A percentile compares a stretch with the other conserved stretches of the same genome.
phyloP scores from a whole-genome alignment of 2,888 invertebrate genomes.

The Polydrusus cervinus region DNA sequence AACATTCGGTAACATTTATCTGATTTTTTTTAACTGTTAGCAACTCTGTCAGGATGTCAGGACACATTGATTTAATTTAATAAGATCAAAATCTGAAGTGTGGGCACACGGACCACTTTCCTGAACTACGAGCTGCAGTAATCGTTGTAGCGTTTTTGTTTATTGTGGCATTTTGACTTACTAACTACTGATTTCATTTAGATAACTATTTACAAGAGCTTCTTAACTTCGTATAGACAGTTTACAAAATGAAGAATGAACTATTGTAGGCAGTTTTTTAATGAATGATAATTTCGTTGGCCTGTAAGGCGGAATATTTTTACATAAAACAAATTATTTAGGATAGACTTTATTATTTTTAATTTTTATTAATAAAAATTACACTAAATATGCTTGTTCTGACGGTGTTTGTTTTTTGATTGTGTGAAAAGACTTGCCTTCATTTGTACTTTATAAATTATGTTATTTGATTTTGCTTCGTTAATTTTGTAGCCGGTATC shows the following conservation, averaged over 20 bases:
- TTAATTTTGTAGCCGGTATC: too few relatives aligned
- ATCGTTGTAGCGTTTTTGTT: conserved; percentile 59
- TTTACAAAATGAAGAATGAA: conserved; percentile 26
- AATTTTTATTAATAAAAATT: too few relatives aligned
- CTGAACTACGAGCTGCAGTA: conserved; percentile 25
- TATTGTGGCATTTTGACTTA: conserved; percentile 60
- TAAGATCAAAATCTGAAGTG: conserved; percentile 45
- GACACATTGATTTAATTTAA: conserved; percentile 36
- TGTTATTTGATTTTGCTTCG: too few relatives aligned
- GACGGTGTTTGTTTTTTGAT: too few relatives aligned
- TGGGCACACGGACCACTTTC: conserved; percentile 38
- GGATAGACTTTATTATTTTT: too few relatives aligned
- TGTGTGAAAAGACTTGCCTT: too few relatives aligned
- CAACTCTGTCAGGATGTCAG: conserved; percentile 9
- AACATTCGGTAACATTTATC: not conserved
- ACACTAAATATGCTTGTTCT: too few relatives aligned
- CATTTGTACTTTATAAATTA: too few relatives aligned
- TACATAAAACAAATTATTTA: not conserved
- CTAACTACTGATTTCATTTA: conserved; percentile 64
- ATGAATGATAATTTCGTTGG: conserved; percentile 38
- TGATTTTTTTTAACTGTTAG: conserved; percentile 5
- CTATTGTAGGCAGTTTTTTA: conserved; percentile 42
- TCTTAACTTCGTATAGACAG: conserved; percentile 54
- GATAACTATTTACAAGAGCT: conserved; percentile 60
- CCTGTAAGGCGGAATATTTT: conserved; percentile 4